phyloP scores from a whole-genome alignment of 1,140 invertebrate genomes.

The Adelges cooleyi region DNA sequence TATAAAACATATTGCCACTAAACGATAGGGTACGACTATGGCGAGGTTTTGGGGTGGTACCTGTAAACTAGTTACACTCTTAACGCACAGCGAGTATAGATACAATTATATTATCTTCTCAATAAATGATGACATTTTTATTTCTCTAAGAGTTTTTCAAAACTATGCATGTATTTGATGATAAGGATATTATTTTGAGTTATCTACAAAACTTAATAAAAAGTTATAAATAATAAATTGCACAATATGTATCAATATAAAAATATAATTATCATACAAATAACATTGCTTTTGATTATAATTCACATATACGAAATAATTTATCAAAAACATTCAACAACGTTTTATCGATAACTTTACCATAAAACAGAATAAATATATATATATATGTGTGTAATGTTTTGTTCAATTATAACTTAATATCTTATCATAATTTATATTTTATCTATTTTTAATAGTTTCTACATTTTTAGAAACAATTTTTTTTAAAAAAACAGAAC shows the following conservation, averaged over 20 bases:
- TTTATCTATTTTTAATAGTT: neutral
- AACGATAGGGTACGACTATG: too few species aligned
- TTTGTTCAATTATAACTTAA: slow-evolving; percentile 6
- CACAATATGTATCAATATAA: slow-evolving; percentile 3
- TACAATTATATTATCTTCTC: too few species aligned
- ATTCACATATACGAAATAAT: slow-evolving; percentile 9
- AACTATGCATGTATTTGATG: too few species aligned
- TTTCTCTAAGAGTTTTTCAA: too few species aligned
- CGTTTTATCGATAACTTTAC: slow-evolving; percentile 8
- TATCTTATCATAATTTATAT: neutral
- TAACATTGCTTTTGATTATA: slow-evolving; percentile 22
- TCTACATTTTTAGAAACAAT: slow-evolving; percentile 10
- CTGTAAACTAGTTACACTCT: too few species aligned
- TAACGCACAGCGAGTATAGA: too few species aligned
- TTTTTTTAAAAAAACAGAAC: neutral
- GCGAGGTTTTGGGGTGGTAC: too few species aligned
- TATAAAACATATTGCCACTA: too few species aligned
- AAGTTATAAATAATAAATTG: too few species aligned
- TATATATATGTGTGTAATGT: too few species aligned
- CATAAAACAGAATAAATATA: slow-evolving; percentile 21
- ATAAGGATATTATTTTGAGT: neutral
- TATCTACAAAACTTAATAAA: too few species aligned
- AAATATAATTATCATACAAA: slow-evolving; percentile 22
- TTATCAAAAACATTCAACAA: neutral
- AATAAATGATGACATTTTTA: too few species aligned